Evolutionary conservation across 64 coral and sea anemone species (phyloP).

Genomic region (Montipora efflorescens): DNA sequence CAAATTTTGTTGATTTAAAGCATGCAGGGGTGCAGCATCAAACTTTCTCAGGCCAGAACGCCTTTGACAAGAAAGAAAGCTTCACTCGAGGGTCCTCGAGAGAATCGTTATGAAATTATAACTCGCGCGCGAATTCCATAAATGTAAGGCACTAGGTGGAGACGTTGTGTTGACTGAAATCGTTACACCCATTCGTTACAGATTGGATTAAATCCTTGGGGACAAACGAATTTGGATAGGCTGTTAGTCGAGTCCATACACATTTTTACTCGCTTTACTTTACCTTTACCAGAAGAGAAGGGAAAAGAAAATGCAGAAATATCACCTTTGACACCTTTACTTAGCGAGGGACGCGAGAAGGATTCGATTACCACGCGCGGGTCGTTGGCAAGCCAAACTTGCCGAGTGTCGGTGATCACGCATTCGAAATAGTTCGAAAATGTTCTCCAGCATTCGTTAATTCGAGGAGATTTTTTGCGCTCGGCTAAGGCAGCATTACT

Average conservation of each 20-base stretch:
- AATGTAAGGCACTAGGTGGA: too few species aligned
- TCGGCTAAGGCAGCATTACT: not conserved
- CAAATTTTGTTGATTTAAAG: not conserved
- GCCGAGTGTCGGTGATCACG: too few species aligned
- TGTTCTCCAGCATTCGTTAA: not conserved
- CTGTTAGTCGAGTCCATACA: too few species aligned
- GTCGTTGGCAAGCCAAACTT: too few species aligned
- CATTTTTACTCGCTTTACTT: not conserved
- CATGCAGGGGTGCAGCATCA: not conserved
- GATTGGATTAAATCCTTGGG: too few species aligned
- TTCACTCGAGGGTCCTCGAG: not conserved
- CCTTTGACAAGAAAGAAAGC: too few species aligned
- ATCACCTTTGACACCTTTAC: conserved; percentile 16
- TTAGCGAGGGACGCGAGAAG: not conserved
- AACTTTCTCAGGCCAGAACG: too few species aligned
- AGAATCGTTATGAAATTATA: not conserved
- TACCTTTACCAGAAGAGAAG: not conserved
- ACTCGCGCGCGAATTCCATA: not conserved
- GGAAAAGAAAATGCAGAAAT: not conserved
- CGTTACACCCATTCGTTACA: too few species aligned
- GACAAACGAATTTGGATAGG: too few species aligned
- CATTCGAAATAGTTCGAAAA: too few species aligned
- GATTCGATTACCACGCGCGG: not conserved
- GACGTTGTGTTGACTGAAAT: too few species aligned
- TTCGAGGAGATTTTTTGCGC: not conserved